Evolutionary conservation across 2,888 invertebrate species (phyloP).

Genomic region (Mylabris sibirica): DNA sequence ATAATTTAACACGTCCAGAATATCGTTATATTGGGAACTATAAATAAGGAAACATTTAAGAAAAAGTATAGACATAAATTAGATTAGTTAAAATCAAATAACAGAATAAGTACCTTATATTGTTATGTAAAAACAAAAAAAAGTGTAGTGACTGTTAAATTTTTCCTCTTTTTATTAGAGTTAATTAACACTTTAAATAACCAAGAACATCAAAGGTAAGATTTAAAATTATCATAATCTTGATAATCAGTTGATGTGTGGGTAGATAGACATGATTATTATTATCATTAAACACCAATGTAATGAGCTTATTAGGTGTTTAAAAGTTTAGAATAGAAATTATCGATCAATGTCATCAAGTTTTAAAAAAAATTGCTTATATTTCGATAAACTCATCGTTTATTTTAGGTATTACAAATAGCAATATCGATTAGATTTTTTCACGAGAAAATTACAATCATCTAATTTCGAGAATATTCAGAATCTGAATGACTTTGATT

Average conservation of each 20-base stretch:
- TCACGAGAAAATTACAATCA: too few species aligned
- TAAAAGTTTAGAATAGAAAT: background rate
- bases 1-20: background rate
- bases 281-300: background rate
- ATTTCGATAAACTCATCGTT: too few species aligned
- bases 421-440: too few species aligned
- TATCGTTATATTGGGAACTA: background rate
- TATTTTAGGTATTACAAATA: too few species aligned
- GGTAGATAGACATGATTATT: background rate
- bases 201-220: background rate
- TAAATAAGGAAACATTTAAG: background rate
- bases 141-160: background rate
- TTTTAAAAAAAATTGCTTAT: too few species aligned
- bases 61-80: background rate
- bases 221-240: background rate
- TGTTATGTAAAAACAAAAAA: background rate
- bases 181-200: background rate
- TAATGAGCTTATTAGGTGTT: background rate
- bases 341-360: background rate
- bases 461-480: too few species aligned
- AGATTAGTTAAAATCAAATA: background rate
- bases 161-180: too few species aligned
- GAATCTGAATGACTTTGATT: too few species aligned
- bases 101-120: too few species aligned
- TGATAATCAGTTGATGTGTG: constrained; percentile 1